Evolutionary conservation across 2,888 invertebrate species (phyloP), one percentile per base, ranked within the genome.

Genomic region (Chymomyza procnemis): DNA sequence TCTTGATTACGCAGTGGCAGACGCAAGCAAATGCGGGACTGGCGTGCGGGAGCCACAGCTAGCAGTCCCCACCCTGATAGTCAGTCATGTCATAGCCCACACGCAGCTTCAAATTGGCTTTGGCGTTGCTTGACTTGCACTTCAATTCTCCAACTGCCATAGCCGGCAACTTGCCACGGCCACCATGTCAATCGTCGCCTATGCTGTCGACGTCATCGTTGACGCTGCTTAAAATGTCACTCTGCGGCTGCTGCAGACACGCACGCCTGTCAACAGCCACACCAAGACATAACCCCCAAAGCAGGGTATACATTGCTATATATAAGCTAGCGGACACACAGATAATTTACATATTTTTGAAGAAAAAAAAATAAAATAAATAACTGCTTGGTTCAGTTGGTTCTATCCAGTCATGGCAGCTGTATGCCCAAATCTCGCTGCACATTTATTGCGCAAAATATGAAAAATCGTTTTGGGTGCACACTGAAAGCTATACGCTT

Each of bases 41-140:
- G 55, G 46, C 34, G 22, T 30, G 55, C 46, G 61, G 48, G 19
- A 2, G 9, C 19, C 63, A n/a, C n/a, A 22, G 60, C 22, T 9
- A 30, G 21, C 18, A 50, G 19, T 22, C n/a, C 55, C 55, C n/a
- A n/a, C n/a, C n/a, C n/a, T n/a, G n/a, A n/a, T 12, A 5, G 34
- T 8, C n/a, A 16, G 18, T 3, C 47, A 55, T 12, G 48, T 67
- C 59, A 16, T 74, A 76, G 76, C 66, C 74, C 67, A 60, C 30
- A 73, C 72, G 78, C 78, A 74, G 77, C 67, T 69, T 62, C 67
- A 80, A 85, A 85, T 85, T 83, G 83, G 80, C 80, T 85, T 75
- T 85, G 73, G 62, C 78, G 71, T 72, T 74, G 78, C 78, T 78
- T 70, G 68, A 74, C 69, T 76, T 65, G 68, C 71, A 73, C 71